Evolutionary conservation across 2,888 invertebrate genomes (phyloP).

Genomic region (Plemyria rubiginata): DNA sequence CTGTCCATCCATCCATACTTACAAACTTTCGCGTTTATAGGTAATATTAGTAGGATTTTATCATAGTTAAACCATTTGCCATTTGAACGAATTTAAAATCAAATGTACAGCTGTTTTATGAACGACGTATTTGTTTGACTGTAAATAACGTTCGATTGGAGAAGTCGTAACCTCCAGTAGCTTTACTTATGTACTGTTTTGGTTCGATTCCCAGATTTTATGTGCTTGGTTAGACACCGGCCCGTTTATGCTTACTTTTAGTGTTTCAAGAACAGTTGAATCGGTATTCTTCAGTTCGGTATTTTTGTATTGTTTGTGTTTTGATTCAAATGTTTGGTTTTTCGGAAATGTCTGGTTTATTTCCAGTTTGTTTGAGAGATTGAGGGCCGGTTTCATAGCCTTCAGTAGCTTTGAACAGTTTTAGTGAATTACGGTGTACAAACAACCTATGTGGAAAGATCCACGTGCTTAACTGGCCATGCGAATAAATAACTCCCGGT

Average conservation of each 20-base stretch:
- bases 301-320: constrained; percentile 37
- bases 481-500: too few species aligned
- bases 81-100: too few species aligned
- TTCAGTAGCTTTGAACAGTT: constrained; percentile 27
- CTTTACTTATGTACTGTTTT: constrained; percentile 22
- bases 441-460: constrained; percentile 5
- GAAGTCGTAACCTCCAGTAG: constrained; percentile 19
- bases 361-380: constrained; percentile 39
- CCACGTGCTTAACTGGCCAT: neutral
- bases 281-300: constrained; percentile 45
- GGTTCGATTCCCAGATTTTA: constrained; percentile 54
- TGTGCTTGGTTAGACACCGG: constrained; percentile 49
- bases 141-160: constrained; percentile 24
- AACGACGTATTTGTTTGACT: neutral
- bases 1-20: too few species aligned
- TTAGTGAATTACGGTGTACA: constrained; percentile 1
- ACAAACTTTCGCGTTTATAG: too few species aligned
- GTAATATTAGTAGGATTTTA: too few species aligned
- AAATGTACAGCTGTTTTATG: neutral
- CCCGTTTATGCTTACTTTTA: constrained; percentile 57
- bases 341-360: constrained; percentile 41
- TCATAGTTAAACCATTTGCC: too few species aligned
- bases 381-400: constrained; percentile 36
- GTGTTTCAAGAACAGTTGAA: constrained; percentile 47
- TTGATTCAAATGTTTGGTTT: constrained; percentile 35